Conservation (phyloP, 2,888 invertebrate species). For the Ophioninae sp. region DNA sequence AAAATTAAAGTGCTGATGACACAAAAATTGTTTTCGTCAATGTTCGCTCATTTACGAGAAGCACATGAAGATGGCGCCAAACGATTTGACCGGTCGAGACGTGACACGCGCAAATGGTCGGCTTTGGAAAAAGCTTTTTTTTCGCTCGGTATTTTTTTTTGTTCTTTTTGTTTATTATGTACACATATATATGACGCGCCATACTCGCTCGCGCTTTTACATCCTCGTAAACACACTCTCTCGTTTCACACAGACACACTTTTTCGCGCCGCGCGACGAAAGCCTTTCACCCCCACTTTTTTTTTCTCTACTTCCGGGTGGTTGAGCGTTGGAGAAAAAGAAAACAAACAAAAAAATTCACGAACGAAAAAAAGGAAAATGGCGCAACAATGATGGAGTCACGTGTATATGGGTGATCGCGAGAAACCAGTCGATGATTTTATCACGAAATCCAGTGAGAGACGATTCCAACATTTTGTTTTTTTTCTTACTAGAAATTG, state of each 20-base stretch:
- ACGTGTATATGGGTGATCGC: neutral
- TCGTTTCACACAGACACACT: neutral
- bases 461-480: conserved; percentile 13
- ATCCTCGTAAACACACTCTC: conserved; percentile 5
- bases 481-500: conserved; percentile 34
- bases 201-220: conserved; percentile 48
- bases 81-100: neutral
- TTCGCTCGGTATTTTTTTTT: neutral
- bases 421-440: neutral
- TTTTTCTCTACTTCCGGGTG: neutral
- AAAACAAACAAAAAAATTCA: too few relatives aligned
- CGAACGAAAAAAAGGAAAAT: neutral
- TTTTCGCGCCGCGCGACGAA: conserved; percentile 34
- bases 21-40: neutral
- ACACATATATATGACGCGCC: conserved; percentile 51
- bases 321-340: neutral
- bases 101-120: neutral
- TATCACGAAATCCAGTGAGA: conserved; percentile 3
- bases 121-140: conserved; percentile 15
- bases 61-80: neutral
- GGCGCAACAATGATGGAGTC: neutral
- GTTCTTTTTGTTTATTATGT: conserved; percentile 51
- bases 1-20: neutral
- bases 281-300: conserved; percentile 30
- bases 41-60: neutral